Conservation (phyloP, 2,113 vertebrate species). For the Diphyllodes magnificus region DNA sequence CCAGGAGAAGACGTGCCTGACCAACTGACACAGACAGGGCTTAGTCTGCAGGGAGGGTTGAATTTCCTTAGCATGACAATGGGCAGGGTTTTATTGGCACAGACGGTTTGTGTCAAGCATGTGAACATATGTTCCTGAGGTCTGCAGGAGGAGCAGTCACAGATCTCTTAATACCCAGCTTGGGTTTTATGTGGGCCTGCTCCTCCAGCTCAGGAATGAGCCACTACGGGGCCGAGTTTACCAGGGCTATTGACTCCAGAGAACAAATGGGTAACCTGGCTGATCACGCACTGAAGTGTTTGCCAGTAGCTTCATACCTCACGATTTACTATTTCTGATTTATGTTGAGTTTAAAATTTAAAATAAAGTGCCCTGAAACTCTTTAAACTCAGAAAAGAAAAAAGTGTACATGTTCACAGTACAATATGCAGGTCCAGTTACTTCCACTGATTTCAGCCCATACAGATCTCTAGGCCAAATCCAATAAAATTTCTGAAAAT, state of each 20-base stretch:
- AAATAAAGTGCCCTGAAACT: neutral
- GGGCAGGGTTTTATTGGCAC: conserved; percentile 28
- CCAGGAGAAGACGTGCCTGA: conserved; percentile 14
- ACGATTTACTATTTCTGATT: neutral
- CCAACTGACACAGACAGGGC: neutral
- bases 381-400: neutral
- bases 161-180: conserved; percentile 9
- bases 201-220: neutral
- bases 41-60: conserved; percentile 10
- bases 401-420: rapidly evolving
- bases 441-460: neutral
- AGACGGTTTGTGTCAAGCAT: conserved; percentile 41
- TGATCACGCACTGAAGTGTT: neutral
- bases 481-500: neutral
- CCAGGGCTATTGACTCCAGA: neutral
- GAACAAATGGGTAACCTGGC: neutral
- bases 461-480: neutral
- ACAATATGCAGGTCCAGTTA: neutral
- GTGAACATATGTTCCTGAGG: conserved; percentile 32
- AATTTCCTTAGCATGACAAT: conserved; percentile 48
- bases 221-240: neutral
- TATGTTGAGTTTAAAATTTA: neutral
- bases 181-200: neutral
- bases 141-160: conserved; percentile 19
- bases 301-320: neutral